Percentiles rank a stretch among this genome's conserved stretches.
Conservation (phyloP, 2,113 vertebrate species). For the Phalacrocorax brasilianus region DNA sequence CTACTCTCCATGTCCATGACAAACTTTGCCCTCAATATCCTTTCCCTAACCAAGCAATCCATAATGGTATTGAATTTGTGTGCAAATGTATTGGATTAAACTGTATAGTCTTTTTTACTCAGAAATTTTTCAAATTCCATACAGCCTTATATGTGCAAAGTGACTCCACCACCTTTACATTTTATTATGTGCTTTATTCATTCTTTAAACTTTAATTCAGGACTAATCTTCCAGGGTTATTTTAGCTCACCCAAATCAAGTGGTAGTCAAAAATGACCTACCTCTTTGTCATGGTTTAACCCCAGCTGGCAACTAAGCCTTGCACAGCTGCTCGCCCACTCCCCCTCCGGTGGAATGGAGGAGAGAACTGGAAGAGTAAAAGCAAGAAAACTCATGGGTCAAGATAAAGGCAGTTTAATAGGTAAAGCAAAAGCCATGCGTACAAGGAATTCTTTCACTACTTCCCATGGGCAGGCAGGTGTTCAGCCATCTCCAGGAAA, state of each 20-base stretch:
- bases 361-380: too few species aligned
- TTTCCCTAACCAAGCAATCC: not conserved
- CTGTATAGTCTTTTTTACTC: not conserved
- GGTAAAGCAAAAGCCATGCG: too few species aligned
- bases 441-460: too few species aligned
- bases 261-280: not conserved
- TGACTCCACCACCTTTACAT: not conserved
- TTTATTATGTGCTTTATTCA: not conserved
- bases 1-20: rapidly evolving
- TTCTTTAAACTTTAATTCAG: not conserved
- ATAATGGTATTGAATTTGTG: not conserved
- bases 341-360: too few species aligned
- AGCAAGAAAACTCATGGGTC: too few species aligned
- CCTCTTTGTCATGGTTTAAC: too few species aligned
- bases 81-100: not conserved
- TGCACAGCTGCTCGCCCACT: too few species aligned
- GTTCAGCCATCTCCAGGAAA: too few species aligned
- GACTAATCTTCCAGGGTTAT: rapidly evolving
- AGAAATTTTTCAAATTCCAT: not conserved
- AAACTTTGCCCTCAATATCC: not conserved
- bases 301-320: too few species aligned
- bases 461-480: too few species aligned
- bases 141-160: not conserved
- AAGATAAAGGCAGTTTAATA: too few species aligned
- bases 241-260: not conserved